Percentiles rank a stretch among this genome's conserved stretches.
These are phyloP conservation scores for Prenolepis imparis DNA, from an alignment of 2,888 invertebrate genomes.

Conservation along the genomic window DNA sequence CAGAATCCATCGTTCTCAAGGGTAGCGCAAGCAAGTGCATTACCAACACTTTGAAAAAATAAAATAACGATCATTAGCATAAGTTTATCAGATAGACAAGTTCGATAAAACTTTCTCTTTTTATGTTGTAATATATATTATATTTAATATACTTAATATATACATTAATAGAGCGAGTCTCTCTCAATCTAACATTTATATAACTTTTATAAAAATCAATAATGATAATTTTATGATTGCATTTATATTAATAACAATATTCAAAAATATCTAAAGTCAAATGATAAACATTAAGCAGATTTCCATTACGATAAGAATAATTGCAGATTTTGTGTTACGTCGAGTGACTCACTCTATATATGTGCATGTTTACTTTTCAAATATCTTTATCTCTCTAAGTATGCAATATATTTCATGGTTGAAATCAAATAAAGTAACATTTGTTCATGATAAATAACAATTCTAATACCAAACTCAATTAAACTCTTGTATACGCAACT, in stretches of 20 bases:
- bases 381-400: conserved; percentile 21
- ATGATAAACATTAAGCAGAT: neutral
- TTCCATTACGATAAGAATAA: neutral
- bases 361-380: conserved; percentile 22
- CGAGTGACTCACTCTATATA: conserved; percentile 30
- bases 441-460: neutral
- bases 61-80: conserved; percentile 73
- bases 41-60: conserved; percentile 82
- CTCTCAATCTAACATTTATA: neutral
- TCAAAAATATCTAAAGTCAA: neutral
- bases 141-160: conserved; percentile 29
- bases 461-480: neutral
- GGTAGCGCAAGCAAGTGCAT: conserved; percentile 83
- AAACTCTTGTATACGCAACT: neutral
- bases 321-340: neutral
- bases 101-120: conserved; percentile 48
- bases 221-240: neutral
- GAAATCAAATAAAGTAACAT: neutral
- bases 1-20: conserved; percentile 83
- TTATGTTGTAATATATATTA: conserved; percentile 31
- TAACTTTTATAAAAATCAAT: neutral
- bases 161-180: neutral
- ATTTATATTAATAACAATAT: neutral
- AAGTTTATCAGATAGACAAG: conserved; percentile 51
- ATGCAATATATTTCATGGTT: conserved; percentile 14